Percentiles rank a stretch among this genome's conserved stretches.
Evolutionary conservation across 2,797 vertebrate species (phyloP).

Genomic region (Hoplostethus atlanticus): DNA sequence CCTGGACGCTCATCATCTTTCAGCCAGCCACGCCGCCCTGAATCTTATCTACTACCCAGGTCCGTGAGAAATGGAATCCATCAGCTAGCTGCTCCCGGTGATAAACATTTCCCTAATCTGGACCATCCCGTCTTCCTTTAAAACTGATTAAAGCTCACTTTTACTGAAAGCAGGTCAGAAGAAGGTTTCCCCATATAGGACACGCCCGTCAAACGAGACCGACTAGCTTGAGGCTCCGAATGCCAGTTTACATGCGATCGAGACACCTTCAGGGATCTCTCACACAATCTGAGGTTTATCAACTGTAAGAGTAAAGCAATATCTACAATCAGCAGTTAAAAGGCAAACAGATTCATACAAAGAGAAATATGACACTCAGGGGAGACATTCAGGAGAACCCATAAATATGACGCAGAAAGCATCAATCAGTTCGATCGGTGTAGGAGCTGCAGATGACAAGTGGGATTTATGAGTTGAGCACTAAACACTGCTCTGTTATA

Average conservation of each 20-base stretch:
- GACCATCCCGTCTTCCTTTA: constrained; percentile 62
- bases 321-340: not conserved
- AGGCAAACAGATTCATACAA: constrained; percentile 19
- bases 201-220: constrained; percentile 49
- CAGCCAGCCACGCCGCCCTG: constrained; percentile 54
- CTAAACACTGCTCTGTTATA: constrained; percentile 19
- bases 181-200: constrained; percentile 53
- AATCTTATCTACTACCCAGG: constrained; percentile 71
- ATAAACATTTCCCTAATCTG: constrained; percentile 76
- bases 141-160: constrained; percentile 74
- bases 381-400: constrained; percentile 27
- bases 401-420: constrained; percentile 34
- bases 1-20: constrained; percentile 69
- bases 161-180: constrained; percentile 66
- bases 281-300: too few species aligned
- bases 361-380: constrained; percentile 8
- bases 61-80: constrained; percentile 70
- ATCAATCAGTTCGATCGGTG: constrained; percentile 33
- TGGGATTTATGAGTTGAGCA: not conserved
- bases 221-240: constrained; percentile 32
- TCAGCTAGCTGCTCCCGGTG: constrained; percentile 68
- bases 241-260: constrained; percentile 26
- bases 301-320: constrained; percentile 37
- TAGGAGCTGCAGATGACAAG: not conserved
- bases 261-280: not conserved